Evolutionary conservation across 2,888 invertebrate species (phyloP).

Genomic region (Euphydryas editha): DNA sequence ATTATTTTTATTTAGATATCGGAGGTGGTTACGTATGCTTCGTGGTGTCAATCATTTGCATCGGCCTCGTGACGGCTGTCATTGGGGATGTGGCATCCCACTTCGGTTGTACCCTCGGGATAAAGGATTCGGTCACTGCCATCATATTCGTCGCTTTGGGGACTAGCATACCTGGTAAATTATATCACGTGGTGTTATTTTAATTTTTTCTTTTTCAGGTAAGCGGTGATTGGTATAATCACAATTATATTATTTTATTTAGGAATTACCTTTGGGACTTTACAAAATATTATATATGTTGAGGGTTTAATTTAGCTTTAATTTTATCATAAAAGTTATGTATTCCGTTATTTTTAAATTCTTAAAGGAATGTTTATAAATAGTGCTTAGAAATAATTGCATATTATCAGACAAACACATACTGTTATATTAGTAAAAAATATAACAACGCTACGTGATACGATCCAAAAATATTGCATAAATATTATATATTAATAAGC

Average conservation of each 20-base stretch:
- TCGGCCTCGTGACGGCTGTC: constrained; percentile 97
- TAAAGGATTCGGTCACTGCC: constrained; percentile 98
- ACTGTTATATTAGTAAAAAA: too few relatives aligned
- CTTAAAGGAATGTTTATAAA: too few relatives aligned
- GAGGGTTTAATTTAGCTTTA: too few relatives aligned
- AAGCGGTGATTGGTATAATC: background rate
- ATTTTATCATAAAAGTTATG: too few relatives aligned
- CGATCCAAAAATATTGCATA: too few relatives aligned
- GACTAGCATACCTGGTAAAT: constrained; percentile 97
- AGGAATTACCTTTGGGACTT: too few relatives aligned
- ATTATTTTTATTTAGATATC: constrained; percentile 85
- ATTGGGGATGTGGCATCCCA: constrained; percentile 99
- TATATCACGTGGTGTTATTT: background rate
- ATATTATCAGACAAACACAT: too few relatives aligned
- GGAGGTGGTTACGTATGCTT: constrained; percentile 98
- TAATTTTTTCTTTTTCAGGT: background rate
- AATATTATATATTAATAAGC: too few relatives aligned
- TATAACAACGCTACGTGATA: too few relatives aligned
- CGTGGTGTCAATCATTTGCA: constrained; percentile 94
- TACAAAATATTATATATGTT: too few relatives aligned
- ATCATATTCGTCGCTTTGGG: constrained; percentile 99
- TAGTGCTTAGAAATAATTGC: too few relatives aligned
- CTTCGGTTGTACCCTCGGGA: constrained; percentile 98
- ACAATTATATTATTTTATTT: background rate
- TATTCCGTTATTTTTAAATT: too few relatives aligned